Percentiles rank a stretch among this genome's conserved stretches.
Evolutionary conservation across 2,113 vertebrate species (phyloP).

Genomic region (Microcebus griseorufus): DNA sequence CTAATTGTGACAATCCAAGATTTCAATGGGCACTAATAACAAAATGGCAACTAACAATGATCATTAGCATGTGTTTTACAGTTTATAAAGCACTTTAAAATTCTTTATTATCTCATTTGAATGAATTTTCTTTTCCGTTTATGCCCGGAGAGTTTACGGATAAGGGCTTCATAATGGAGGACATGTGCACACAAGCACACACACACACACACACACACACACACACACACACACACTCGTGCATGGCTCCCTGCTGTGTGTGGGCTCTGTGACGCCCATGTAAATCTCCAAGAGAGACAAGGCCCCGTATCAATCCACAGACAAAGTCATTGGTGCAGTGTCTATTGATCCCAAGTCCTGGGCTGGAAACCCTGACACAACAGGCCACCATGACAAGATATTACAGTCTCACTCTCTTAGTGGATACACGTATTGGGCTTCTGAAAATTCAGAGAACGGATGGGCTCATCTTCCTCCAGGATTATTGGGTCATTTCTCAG

Average conservation of each 20-base stretch:
- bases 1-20: background rate
- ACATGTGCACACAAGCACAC: background rate
- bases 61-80: background rate
- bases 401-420: conserved; percentile 5
- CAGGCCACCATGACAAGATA: background rate
- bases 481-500: conserved; percentile 55
- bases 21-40: background rate
- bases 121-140: conserved; percentile 32
- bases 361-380: conserved; percentile 20
- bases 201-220: background rate
- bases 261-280: background rate
- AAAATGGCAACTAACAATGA: background rate
- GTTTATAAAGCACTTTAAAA: conserved; percentile 27
- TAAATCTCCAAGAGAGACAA: background rate
- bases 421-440: background rate
- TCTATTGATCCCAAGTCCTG: background rate
- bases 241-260: background rate
- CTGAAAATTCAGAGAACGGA: conserved; percentile 58
- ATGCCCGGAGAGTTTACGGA: background rate
- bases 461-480: conserved; percentile 1
- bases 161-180: background rate
- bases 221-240: background rate
- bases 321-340: background rate
- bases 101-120: background rate
- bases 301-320: background rate